Base-by-base conservation (phyloP, 1,140 invertebrate species). In the Drosophila mojavensis region DNA sequence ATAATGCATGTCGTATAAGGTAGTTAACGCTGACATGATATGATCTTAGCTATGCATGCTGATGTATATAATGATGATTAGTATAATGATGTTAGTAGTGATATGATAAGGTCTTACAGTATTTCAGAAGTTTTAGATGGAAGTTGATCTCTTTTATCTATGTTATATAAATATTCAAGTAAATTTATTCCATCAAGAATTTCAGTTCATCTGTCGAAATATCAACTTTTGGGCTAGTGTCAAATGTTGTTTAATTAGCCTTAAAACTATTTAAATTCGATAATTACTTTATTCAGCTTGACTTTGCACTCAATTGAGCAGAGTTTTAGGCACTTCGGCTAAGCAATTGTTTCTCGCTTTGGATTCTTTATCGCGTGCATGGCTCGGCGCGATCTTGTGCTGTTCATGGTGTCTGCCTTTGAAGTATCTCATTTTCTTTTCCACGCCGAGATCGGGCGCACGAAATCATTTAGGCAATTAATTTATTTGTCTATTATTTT, bases 391-490 rank as follows among this genome's bases (percentile, higher is more conserved):
- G 60, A 74, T 74, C 73, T 84, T 51, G n/a, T 50, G 70, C 51
- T 75, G 72, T 90, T 89, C 84, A 89, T 84, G 84, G 84, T 89
- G 74, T 60, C 63, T 89, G 84, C 74, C 43, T 75, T 69, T 63
- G 43, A 81, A 75, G 80, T 84, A 89, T 90, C 85, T 89, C 85
- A 55, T 55, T 84, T 88, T 79, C 72, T 71, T 70, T 74, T 89
- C 48, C 65, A 78, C 72, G 62, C 75, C 24, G 33, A 60, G 68
- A 67, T 79, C 66, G 68, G 62, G 30, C 50, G 65, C 84, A 89
- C 85, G 85, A 89, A 81, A 78, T 75, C 81, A 71, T 65, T 68
- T 76, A 55, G 78, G 78, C 85, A 89, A 84, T 89, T 84, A 89
- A 84, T 89, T 84, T 86, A 85, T 78, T 81, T 80, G 64, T 66